These are phyloP conservation scores for Eupeodes luniger DNA, from an alignment of 2,888 invertebrate genomes.

Conservation along the genomic window DNA sequence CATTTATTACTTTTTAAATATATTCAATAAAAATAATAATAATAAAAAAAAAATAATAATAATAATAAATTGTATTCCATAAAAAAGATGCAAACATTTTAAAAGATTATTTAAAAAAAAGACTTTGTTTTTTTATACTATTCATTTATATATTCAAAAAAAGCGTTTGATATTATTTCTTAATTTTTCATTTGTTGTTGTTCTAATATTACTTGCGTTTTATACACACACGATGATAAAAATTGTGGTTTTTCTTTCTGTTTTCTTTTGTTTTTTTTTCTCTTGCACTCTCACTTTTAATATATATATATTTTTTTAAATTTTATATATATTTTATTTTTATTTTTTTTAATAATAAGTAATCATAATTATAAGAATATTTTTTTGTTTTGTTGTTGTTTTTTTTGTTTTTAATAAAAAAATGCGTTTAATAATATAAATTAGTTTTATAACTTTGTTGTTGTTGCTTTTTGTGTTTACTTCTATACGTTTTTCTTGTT, in stretches of 20 bases:
- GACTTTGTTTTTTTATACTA: slow-evolving; percentile 53
- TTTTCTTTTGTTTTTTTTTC: slow-evolving; percentile 46
- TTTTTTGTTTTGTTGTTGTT: slow-evolving; percentile 67
- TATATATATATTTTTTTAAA: slow-evolving; percentile 61
- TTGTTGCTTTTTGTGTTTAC: slow-evolving; percentile 72
- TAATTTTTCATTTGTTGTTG: slow-evolving; percentile 48
- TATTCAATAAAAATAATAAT: slow-evolving; percentile 61
- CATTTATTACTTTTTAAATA: slow-evolving; percentile 63
- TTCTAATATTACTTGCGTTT: slow-evolving; percentile 62
- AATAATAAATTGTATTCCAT: slow-evolving; percentile 52
- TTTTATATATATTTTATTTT: slow-evolving; percentile 25
- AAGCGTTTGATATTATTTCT: slow-evolving; percentile 71
- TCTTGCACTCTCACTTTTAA: slow-evolving; percentile 64
- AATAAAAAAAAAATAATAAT: slow-evolving; percentile 41
- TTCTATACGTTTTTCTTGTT: slow-evolving; percentile 32
- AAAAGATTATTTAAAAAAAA: slow-evolving; percentile 55
- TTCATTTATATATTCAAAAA: slow-evolving; percentile 65
- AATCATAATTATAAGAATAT: slow-evolving; percentile 73
- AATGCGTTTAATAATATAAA: slow-evolving; percentile 74
- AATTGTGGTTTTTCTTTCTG: slow-evolving; percentile 65
- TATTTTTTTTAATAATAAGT: slow-evolving; percentile 73
- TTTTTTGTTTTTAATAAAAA: slow-evolving; percentile 67
- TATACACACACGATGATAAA: slow-evolving; percentile 73
- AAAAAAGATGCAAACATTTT: slow-evolving; percentile 58
- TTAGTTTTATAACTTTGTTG: slow-evolving; percentile 77